These are phyloP conservation scores for Cheilosia soror DNA, from an alignment of 2,888 invertebrate species.

Conservation along the genomic window DNA sequence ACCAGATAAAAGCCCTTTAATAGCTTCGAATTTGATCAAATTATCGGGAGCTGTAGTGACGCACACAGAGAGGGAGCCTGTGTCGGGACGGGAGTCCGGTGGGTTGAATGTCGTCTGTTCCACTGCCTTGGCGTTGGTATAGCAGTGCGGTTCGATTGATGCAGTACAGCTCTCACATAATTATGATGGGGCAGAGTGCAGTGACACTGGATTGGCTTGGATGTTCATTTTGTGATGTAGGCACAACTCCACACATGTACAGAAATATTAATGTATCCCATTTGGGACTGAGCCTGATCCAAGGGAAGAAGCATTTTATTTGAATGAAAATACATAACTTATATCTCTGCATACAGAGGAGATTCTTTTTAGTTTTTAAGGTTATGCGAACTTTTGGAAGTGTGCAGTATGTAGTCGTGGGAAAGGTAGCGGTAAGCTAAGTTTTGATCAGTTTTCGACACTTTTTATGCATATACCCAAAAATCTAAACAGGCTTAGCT, in stretches of 20 bases:
- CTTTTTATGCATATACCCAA: no score
- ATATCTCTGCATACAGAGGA: no score
- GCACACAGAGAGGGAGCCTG: conserved; percentile 38
- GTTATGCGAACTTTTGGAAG: no score
- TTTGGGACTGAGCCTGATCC: conserved; percentile 8
- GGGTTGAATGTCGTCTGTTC: background rate
- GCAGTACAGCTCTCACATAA: conserved; percentile 53
- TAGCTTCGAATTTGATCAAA: conserved; percentile 74
- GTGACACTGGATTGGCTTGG: background rate
- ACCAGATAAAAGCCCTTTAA: conserved; percentile 76
- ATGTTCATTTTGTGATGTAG: no score
- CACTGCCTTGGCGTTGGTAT: background rate
- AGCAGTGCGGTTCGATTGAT: conserved; percentile 64
- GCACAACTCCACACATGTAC: no score
- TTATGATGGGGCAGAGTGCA: conserved; percentile 42
- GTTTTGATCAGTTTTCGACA: no score
- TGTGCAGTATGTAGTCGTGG: no score
- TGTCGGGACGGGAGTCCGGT: conserved; percentile 19
- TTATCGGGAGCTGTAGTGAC: conserved; percentile 59
- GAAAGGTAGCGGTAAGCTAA: no score
- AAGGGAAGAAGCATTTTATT: conserved; percentile 4
- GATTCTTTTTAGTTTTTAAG: no score
- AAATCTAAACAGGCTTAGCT: no score
- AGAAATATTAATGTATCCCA: background rate
- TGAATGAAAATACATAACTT: background rate